Conservation (phyloP, 2,888 invertebrate species). For the Adelphocoris suturalis region DNA sequence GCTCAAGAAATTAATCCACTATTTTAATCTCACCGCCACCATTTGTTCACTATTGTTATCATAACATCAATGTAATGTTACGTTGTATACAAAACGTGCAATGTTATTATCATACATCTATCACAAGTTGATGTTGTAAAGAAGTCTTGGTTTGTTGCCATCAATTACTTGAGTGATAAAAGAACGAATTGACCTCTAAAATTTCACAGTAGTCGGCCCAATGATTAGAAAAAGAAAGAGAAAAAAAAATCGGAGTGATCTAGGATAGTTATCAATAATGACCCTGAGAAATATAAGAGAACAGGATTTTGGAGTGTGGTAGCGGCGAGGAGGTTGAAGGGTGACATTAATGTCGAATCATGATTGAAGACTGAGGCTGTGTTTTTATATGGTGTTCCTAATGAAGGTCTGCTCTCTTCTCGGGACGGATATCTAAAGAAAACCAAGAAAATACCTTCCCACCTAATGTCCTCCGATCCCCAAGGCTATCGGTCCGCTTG, state of each 20-base stretch:
- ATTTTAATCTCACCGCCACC: too few relatives aligned
- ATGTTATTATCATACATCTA: too few relatives aligned
- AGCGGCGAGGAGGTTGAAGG: not conserved
- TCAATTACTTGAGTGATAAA: too few relatives aligned
- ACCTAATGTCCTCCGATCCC: slow-evolving; percentile 63
- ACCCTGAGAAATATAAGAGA: slow-evolving; percentile 62
- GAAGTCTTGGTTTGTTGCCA: too few relatives aligned
- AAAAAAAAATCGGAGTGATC: slow-evolving; percentile 24
- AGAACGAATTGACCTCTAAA: too few relatives aligned
- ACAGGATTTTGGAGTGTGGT: not conserved
- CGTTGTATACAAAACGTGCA: too few relatives aligned
- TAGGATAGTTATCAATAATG: slow-evolving; percentile 67
- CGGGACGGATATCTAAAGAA: slow-evolving; percentile 56
- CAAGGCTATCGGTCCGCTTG: slow-evolving; percentile 53
- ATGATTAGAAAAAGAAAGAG: not conserved
- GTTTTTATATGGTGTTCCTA: slow-evolving; percentile 68
- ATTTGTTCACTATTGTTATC: too few relatives aligned
- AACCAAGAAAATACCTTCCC: slow-evolving; percentile 63
- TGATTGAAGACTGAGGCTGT: slow-evolving; percentile 65
- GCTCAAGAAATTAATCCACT: too few relatives aligned
- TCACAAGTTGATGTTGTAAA: too few relatives aligned
- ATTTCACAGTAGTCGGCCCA: too few relatives aligned
- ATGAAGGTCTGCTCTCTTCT: slow-evolving; percentile 65
- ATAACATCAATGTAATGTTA: too few relatives aligned
- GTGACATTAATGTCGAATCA: slow-evolving; percentile 69